These are phyloP conservation scores for Enteromius afrohamiltoni DNA, from an alignment of 2,797 vertebrate species.

Conservation along the genomic window DNA sequence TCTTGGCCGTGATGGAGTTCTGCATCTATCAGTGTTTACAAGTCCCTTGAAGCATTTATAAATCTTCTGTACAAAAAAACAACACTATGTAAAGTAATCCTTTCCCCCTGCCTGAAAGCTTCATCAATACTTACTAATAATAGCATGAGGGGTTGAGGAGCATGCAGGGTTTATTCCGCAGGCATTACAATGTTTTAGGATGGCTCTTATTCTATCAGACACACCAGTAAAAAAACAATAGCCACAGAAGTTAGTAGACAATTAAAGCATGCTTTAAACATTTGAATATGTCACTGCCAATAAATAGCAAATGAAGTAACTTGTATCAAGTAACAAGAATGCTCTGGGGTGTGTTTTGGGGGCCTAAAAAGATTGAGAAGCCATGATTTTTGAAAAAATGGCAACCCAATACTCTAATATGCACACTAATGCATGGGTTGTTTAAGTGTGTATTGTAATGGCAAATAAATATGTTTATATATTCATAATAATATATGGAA, in stretches of 20 bases:
- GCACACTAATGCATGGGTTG: neutral
- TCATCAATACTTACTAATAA: constrained; percentile 45
- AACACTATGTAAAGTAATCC: neutral
- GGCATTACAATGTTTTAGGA: constrained; percentile 23
- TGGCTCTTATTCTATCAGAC: neutral
- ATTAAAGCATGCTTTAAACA: neutral
- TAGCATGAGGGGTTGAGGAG: constrained; percentile 9
- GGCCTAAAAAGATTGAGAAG: neutral
- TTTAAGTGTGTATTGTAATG: neutral
- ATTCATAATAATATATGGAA: neutral
- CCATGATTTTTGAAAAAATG: neutral
- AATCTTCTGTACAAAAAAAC: constrained; percentile 5
- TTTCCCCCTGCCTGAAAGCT: constrained; percentile 7
- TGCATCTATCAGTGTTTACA: constrained; percentile 31
- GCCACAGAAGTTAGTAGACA: neutral
- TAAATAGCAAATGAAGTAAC: neutral
- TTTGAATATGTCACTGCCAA: neutral
- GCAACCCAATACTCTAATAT: neutral
- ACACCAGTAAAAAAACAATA: neutral
- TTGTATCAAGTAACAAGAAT: too few relatives aligned
- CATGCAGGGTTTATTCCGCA: neutral
- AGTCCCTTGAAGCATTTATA: constrained; percentile 1
- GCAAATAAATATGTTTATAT: constrained; percentile 1
- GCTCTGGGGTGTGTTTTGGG: too few relatives aligned
- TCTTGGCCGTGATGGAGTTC: constrained; percentile 26